A percentile compares a stretch with the other conserved stretches of the same genome.
These are phyloP conservation scores for Tonatia bakeri DNA, from an alignment of 2,113 vertebrate species.

Conservation along the genomic window DNA sequence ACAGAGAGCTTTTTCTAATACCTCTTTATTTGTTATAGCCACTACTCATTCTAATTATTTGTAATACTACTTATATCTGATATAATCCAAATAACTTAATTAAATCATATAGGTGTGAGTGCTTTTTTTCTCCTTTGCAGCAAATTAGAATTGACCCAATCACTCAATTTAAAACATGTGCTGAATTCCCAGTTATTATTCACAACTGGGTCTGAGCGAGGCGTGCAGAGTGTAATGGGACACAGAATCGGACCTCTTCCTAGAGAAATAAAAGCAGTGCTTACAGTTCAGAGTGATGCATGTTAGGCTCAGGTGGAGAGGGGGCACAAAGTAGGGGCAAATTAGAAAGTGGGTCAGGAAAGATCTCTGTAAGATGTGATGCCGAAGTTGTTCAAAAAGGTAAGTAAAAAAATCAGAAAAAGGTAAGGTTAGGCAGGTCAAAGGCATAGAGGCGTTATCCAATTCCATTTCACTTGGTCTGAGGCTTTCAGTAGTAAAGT, in stretches of 20 bases:
- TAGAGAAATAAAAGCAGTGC: neutral
- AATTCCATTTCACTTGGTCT: neutral
- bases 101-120: neutral
- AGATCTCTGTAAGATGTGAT: neutral
- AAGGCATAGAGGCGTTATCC: neutral
- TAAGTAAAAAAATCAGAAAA: neutral
- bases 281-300: neutral
- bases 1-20: neutral
- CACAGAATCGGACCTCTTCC: neutral
- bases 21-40: neutral
- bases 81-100: neutral
- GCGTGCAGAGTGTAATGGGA: neutral
- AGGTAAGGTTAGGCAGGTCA: neutral
- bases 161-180: neutral
- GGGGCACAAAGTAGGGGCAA: neutral
- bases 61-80: neutral
- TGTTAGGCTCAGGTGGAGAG: neutral
- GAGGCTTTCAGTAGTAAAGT: neutral
- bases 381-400: neutral
- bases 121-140: neutral
- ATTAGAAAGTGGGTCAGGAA: neutral
- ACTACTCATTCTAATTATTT: constrained; percentile 15
- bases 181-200: neutral
- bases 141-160: neutral
- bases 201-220: neutral